phyloP scores from a whole-genome alignment of 92 coral and sea anemone genomes.

The Anthopleura xanthogrammica region DNA sequence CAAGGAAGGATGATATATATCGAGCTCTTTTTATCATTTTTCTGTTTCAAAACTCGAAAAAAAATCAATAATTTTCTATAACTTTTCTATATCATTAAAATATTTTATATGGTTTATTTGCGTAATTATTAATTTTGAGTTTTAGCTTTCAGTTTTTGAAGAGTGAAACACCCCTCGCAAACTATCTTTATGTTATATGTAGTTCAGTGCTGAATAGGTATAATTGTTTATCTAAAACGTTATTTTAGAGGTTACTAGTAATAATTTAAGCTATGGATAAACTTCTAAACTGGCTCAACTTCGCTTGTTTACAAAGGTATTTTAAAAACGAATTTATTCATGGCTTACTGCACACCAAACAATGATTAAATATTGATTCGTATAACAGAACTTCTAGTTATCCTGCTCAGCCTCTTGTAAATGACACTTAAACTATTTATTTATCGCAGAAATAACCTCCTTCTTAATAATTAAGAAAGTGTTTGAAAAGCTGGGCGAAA shows the following conservation, averaged over 20 bases:
- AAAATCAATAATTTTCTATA: too few relatives aligned
- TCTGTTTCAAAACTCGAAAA: too few relatives aligned
- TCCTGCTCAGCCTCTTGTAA: background rate
- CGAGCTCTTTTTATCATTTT: too few relatives aligned
- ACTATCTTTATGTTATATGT: too few relatives aligned
- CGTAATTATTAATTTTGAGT: too few relatives aligned
- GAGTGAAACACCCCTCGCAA: too few relatives aligned
- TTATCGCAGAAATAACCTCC: background rate
- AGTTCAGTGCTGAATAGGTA: too few relatives aligned
- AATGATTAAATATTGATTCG: background rate
- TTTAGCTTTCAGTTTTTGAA: too few relatives aligned
- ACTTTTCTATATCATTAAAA: too few relatives aligned
- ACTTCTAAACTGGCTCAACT: background rate
- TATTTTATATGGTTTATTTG: too few relatives aligned
- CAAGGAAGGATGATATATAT: too few relatives aligned
- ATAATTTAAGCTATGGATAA: background rate
- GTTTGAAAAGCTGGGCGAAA: background rate
- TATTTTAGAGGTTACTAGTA: background rate
- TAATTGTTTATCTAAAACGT: too few relatives aligned
- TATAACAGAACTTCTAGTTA: background rate
- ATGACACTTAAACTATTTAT: background rate
- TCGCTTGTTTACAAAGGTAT: background rate
- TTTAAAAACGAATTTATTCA: background rate
- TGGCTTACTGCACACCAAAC: background rate
- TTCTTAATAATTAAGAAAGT: background rate